Percentiles rank a stretch among this genome's conserved stretches.
phyloP scores from a whole-genome alignment of 2,797 vertebrate species.

The Sebastes trivittatus region DNA sequence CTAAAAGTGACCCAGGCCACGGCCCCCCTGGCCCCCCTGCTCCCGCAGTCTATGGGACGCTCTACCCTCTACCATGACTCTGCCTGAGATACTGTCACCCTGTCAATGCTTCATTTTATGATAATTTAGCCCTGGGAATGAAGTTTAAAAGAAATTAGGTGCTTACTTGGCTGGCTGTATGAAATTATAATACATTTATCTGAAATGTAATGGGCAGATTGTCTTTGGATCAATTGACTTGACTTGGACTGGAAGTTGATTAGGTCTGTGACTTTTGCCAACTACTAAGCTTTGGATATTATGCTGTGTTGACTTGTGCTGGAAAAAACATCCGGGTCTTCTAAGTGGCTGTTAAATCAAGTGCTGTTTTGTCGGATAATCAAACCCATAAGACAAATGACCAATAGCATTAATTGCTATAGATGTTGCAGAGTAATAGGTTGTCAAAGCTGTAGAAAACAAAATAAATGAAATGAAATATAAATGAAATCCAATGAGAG shows the following conservation, averaged over 20 bases:
- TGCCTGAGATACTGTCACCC: no score
- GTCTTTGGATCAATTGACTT: background rate
- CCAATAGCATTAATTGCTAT: background rate
- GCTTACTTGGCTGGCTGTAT: background rate
- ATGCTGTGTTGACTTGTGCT: conserved; percentile 3
- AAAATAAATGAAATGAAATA: background rate
- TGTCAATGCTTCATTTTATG: no score
- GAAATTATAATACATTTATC: background rate
- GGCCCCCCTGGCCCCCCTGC: no score
- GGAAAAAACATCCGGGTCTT: background rate
- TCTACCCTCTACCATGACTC: no score
- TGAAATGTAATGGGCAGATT: background rate
- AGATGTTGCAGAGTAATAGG: background rate
- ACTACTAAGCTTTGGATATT: background rate
- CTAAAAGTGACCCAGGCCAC: no score
- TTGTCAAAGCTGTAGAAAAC: background rate
- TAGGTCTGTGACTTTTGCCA: background rate
- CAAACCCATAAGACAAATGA: conserved; percentile 4
- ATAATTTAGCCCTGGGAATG: no score
- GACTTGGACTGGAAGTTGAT: background rate
- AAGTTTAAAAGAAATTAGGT: no score
- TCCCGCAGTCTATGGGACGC: no score
- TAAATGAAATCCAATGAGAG: background rate
- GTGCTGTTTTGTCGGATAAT: conserved; percentile 11
- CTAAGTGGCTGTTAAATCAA: background rate